These are phyloP conservation scores for Opisthocomus hoazin DNA, from an alignment of 2,113 vertebrate genomes.

Conservation along the genomic window DNA sequence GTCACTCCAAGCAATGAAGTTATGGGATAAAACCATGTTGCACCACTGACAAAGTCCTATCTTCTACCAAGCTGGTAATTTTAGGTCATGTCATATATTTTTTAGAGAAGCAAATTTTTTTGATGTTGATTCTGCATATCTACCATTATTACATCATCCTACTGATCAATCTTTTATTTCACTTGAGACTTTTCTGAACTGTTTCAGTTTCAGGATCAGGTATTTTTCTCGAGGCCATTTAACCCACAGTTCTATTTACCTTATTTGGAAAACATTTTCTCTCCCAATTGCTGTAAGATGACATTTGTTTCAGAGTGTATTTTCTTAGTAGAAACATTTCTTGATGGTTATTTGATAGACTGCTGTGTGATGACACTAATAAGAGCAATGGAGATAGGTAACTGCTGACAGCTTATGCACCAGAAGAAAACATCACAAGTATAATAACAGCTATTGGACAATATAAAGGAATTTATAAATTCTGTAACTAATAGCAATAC, in stretches of 20 bases:
- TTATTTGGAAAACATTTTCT: neutral
- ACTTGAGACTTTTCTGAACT: neutral
- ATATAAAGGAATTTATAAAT: neutral
- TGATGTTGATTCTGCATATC: neutral
- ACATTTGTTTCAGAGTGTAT: neutral
- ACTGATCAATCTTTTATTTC: neutral
- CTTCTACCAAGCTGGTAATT: neutral
- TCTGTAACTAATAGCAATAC: neutral
- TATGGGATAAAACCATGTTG: neutral
- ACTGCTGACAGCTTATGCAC: neutral
- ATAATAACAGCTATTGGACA: neutral
- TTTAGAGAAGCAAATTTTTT: neutral
- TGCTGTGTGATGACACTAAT: neutral
- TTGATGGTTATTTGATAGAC: neutral
- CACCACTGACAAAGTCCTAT: neutral
- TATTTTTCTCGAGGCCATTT: neutral
- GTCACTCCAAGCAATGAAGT: neutral
- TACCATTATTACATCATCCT: neutral
- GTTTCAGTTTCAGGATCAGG: neutral
- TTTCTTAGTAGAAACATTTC: neutral
- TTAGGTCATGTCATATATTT: neutral
- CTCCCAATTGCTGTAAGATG: neutral
- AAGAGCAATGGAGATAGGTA: neutral
- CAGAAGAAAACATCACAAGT: neutral
- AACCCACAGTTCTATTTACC: neutral